phyloP scores from a whole-genome alignment of 2,797 vertebrate genomes.

The Crax fasciolata region DNA sequence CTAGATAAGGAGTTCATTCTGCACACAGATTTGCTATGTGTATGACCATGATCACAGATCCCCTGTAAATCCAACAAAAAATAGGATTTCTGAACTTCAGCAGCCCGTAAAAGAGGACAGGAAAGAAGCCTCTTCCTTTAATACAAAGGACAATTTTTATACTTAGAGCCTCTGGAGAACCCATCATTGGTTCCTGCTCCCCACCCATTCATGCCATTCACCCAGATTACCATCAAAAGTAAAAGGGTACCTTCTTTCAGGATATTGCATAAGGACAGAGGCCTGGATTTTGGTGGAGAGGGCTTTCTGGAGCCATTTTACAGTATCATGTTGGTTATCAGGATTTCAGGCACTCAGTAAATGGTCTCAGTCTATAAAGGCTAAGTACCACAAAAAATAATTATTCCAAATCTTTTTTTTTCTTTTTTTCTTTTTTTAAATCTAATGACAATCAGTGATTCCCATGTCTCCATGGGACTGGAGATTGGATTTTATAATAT shows the following conservation, averaged over 20 bases:
- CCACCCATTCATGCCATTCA: slow-evolving; percentile 16
- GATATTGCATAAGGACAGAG: slow-evolving; percentile 38
- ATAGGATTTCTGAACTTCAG: not conserved
- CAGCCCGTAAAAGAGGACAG: not conserved
- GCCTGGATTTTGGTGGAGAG: slow-evolving; percentile 42
- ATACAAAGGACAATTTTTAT: not conserved
- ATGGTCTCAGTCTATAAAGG: slow-evolving; percentile 56
- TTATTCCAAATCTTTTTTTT: not conserved
- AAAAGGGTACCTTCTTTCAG: slow-evolving; percentile 51
- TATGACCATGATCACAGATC: not conserved
- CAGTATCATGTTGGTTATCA: slow-evolving; percentile 35
- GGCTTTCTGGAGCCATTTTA: slow-evolving; percentile 61
- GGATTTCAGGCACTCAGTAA: slow-evolving; percentile 53
- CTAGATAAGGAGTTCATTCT: not conserved
- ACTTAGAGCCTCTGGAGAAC: not conserved
- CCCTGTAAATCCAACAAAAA: not conserved
- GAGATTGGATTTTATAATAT: not conserved
- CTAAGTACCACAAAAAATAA: slow-evolving; percentile 54
- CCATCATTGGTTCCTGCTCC: not conserved
- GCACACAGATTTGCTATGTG: not conserved
- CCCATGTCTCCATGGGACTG: not conserved
- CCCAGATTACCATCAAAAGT: slow-evolving; percentile 5
- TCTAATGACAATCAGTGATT: not conserved
- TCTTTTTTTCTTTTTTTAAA: not conserved
- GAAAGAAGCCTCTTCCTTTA: not conserved